Conservation (phyloP, 2,888 invertebrate genomes). For the Dicyrtomina minuta region DNA sequence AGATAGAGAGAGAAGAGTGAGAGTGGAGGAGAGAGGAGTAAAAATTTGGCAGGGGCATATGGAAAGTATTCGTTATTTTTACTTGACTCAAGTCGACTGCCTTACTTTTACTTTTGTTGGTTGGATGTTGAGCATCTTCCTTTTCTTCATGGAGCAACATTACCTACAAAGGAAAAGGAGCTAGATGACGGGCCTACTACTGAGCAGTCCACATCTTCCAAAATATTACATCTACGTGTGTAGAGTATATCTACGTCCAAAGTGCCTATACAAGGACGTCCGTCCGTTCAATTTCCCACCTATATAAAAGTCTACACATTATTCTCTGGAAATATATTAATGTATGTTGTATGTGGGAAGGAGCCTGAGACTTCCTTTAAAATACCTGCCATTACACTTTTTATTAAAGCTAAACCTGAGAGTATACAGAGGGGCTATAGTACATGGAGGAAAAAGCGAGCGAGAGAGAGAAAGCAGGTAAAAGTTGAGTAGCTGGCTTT, state of each 20-base stretch:
- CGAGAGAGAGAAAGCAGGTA: too few relatives aligned
- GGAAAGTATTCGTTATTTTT: conserved; percentile 8
- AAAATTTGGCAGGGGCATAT: not conserved
- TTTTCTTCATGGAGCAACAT: not conserved
- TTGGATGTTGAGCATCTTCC: conserved; percentile 8
- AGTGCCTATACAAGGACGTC: not conserved
- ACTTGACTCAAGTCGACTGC: conserved; percentile 10
- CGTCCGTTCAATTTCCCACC: too few relatives aligned
- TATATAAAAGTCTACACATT: too few relatives aligned
- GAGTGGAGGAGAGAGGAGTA: not conserved
- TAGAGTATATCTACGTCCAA: too few relatives aligned
- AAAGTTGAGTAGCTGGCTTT: too few relatives aligned
- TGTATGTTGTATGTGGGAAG: too few relatives aligned
- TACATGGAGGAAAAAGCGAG: too few relatives aligned
- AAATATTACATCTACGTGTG: not conserved
- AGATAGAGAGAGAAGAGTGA: not conserved
- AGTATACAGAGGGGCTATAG: too few relatives aligned
- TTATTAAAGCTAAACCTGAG: too few relatives aligned
- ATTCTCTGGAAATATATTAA: too few relatives aligned
- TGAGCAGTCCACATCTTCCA: not conserved
- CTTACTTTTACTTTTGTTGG: not conserved
- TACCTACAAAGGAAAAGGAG: not conserved
- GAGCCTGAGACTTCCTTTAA: too few relatives aligned
- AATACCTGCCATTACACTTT: too few relatives aligned
- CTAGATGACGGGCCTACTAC: not conserved